Evolutionary conservation across 2,888 invertebrate species (phyloP), one percentile per base, ranked within the genome.

Genomic region (Philaethria dido): DNA sequence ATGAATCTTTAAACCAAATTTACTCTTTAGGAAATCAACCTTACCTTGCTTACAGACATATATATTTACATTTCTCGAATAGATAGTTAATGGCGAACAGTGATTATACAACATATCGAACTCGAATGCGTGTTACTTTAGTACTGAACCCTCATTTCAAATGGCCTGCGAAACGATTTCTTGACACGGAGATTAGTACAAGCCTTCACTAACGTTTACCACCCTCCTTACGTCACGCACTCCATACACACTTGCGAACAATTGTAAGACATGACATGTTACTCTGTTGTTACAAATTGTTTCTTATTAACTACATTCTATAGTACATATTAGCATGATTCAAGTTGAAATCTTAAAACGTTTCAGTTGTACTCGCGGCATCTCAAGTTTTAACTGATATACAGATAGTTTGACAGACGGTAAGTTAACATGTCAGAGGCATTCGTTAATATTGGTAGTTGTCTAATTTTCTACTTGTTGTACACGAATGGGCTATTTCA

Each of bases 101-200:
- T 83, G 80, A 88, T 91, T 90, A 89, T 83, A 82, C 83, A 87
- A 89, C 86, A 86, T 85, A 87, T 85, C 85, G 80, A 83, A 86
- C 85, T 86, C 79, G 77, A 89, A 88, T 88, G 90, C 91, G 88
- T 92, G 92, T 86, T 88, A 84, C 83, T 81, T 83, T 84, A 84
- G 82, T 78, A 81, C 74, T 74, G 77, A 85, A 84, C 87, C 89
- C 90, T 82, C 88, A 83, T 85, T 91, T 87, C 87, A 89, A 92
- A 92, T 92, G 92, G 89, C 82, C 92, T 92, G 91, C 91, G 87
- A 90, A 92, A 92, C 92, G 90, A 92, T 92, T 92, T 89, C 90
- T 91, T 92, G 92, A 92, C 92, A 91, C 88, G 92, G 92, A 89
- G 92, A 92, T 92, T 92, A 92, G 92, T 89, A 92, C 92, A 90